phyloP scores from a whole-genome alignment of 2,888 invertebrate species.

The Crocallis elinguaria region DNA sequence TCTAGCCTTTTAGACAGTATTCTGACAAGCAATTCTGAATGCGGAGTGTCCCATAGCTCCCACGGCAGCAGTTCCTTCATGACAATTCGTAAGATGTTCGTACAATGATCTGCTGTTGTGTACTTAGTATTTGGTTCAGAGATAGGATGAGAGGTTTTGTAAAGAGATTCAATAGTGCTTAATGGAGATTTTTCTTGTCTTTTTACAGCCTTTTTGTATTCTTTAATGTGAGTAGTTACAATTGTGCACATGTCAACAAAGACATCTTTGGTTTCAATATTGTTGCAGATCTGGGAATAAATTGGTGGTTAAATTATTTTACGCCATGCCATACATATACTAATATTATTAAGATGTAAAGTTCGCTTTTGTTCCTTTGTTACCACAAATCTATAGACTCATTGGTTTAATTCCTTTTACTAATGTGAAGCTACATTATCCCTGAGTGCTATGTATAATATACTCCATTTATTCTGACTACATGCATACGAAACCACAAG shows the following conservation, averaged over 20 bases:
- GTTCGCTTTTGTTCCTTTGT: too few species aligned
- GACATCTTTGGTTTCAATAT: slow-evolving; percentile 76
- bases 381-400: too few species aligned
- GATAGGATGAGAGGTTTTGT: slow-evolving; percentile 72
- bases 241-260: slow-evolving; percentile 79
- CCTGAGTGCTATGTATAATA: too few species aligned
- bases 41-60: slow-evolving; percentile 88
- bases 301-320: background rate
- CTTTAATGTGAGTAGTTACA: slow-evolving; percentile 86
- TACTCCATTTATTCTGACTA: too few species aligned
- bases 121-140: slow-evolving; percentile 61
- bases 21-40: slow-evolving; percentile 86
- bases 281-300: slow-evolving; percentile 67
- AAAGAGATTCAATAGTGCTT: slow-evolving; percentile 74
- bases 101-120: slow-evolving; percentile 83
- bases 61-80: slow-evolving; percentile 87
- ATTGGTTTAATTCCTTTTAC: too few species aligned
- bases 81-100: slow-evolving; percentile 84
- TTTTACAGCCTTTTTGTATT: slow-evolving; percentile 86
- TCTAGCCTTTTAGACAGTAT: slow-evolving; percentile 86
- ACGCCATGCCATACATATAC: too few species aligned
- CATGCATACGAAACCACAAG: too few species aligned
- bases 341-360: too few species aligned
- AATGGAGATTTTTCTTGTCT: slow-evolving; percentile 77
- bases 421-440: too few species aligned